Evolutionary conservation across 2,113 vertebrate species (phyloP).

Genomic region (Henicopernis longicauda): DNA sequence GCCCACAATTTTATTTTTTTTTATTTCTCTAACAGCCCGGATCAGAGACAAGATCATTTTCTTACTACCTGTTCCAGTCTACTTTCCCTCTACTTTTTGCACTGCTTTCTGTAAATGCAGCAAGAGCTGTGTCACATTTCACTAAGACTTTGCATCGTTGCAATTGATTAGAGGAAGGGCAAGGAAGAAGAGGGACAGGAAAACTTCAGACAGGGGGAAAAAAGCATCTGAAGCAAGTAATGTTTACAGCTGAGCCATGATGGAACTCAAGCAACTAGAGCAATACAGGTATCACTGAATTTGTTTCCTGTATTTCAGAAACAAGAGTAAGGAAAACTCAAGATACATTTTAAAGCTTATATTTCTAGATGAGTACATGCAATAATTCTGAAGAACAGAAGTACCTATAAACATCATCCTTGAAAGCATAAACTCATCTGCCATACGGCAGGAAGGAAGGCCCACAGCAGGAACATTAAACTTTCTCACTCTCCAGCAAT

Average conservation of each 20-base stretch:
- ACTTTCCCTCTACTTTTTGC: neutral
- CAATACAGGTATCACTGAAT: neutral
- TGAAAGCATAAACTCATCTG: neutral
- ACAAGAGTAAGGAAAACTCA: neutral
- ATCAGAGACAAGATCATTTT: neutral
- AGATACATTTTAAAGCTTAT: neutral
- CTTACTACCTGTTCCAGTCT: neutral
- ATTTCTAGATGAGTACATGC: neutral
- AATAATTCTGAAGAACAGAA: neutral
- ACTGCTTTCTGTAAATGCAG: neutral
- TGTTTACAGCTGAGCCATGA: neutral
- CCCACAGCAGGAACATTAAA: slow-evolving; percentile 13
- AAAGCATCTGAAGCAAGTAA: neutral
- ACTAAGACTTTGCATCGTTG: neutral
- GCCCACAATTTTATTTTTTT: neutral
- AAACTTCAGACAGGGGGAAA: neutral
- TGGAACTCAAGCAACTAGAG: neutral
- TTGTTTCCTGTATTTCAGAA: neutral
- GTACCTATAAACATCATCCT: neutral
- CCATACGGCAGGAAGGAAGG: slow-evolving; percentile 7
- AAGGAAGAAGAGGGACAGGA: neutral
- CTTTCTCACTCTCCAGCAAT: neutral
- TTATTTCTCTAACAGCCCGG: neutral
- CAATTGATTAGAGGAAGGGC: neutral
- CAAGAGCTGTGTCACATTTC: neutral